These are phyloP conservation scores for Corythornis vintsioides DNA, from an alignment of 2,113 vertebrate species.

Conservation along the genomic window DNA sequence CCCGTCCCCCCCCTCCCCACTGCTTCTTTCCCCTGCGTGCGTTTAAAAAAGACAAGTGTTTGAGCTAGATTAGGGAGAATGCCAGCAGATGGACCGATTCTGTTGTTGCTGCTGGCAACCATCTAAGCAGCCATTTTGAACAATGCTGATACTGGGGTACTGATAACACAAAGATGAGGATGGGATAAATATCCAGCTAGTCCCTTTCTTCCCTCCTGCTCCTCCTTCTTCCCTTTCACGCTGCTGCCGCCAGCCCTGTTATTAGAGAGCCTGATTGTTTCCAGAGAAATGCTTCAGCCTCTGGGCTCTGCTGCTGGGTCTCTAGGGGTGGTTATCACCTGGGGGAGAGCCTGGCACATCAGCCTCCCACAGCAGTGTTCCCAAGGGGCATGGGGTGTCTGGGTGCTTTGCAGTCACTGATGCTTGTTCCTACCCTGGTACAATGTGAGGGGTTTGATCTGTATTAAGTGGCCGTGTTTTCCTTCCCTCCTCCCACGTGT, in stretches of 20 bases:
- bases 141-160: constrained; percentile 61
- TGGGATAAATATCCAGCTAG: constrained; percentile 68
- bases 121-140: constrained; percentile 72
- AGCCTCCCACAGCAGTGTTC: background rate
- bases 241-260: constrained; percentile 7
- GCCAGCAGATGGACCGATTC: constrained; percentile 72
- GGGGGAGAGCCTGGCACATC: background rate
- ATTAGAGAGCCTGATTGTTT: constrained; percentile 54
- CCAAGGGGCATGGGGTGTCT: background rate
- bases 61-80: constrained; percentile 74
- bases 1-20: background rate
- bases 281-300: constrained; percentile 50
- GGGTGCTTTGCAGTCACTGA: background rate
- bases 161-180: constrained; percentile 64
- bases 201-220: constrained; percentile 56
- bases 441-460: background rate
- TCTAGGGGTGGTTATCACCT: background rate
- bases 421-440: background rate
- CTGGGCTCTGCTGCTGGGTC: background rate
- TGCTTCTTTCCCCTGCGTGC: constrained; percentile 24
- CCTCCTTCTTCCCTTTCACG: constrained; percentile 55
- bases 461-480: background rate
- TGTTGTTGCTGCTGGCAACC: constrained; percentile 69
- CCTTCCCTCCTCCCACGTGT: rapidly evolving
- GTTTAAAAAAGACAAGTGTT: constrained; percentile 69